Evolutionary conservation across 2,113 vertebrate genomes (phyloP).

Genomic region (Rhinoptilus africanus): DNA sequence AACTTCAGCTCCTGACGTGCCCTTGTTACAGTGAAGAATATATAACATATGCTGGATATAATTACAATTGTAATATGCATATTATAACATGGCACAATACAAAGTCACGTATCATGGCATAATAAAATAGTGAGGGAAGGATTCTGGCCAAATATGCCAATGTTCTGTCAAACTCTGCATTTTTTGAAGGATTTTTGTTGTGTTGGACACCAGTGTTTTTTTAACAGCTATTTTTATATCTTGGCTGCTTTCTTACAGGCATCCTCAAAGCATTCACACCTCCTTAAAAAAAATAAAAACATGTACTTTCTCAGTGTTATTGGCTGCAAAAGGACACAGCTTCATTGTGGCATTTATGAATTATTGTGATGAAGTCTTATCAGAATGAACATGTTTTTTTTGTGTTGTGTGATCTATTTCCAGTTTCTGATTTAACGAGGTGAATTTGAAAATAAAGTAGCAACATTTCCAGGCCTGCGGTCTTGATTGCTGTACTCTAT

Average conservation of each 20-base stretch:
- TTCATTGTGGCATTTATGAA: neutral
- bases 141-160: neutral
- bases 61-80: neutral
- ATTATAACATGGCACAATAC: neutral
- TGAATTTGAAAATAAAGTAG: neutral
- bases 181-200: neutral
- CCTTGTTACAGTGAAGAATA: neutral
- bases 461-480: neutral
- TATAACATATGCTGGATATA: neutral
- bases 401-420: neutral
- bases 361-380: neutral
- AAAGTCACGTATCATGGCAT: neutral
- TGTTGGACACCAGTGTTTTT: neutral
- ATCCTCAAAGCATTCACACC: neutral
- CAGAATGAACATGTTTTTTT: neutral
- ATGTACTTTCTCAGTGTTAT: neutral
- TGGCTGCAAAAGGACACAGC: neutral
- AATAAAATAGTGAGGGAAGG: neutral
- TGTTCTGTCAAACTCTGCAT: neutral
- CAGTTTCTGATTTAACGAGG: neutral
- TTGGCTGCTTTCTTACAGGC: neutral
- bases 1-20: neutral
- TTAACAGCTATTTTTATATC: neutral
- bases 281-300: neutral
- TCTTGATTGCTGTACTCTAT: neutral